Evolutionary conservation across 64 coral and sea anemone species (phyloP), one percentile per base, ranked within the genome.

Genomic region (Cladopsammia gracilis): DNA sequence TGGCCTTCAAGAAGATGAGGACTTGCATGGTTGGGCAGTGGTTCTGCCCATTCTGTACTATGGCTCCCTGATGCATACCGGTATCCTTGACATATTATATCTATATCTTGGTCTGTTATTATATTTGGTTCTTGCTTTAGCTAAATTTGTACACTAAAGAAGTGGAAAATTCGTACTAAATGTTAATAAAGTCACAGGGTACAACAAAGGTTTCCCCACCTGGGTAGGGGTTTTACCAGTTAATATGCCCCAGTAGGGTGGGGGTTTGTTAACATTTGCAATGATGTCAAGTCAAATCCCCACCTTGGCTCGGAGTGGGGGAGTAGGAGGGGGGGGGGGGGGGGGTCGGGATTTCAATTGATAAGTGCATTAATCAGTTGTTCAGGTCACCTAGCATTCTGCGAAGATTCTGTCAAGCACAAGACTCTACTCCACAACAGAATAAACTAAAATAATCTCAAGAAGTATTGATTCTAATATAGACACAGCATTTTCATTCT

Each of bases 151-250:
- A 20, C 71, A 48, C 42, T 75, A 75, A 85, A 85, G 82, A 85
- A 85, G 25, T 85, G 47, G 82, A 66, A 66, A 85, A 66, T 85
- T 85, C 13, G 62, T 43, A 85, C 82, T 65, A 85, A 85, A 66
- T 85, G 62, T 67, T 85, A 45, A 85, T 68, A 85, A 25, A 66
- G 59, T 66, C 59, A 66, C 61, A 69, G 82, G 82, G 82, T 66
- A 85, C 61, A 66, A 85, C 59, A 75, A 15, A 48, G 14, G 71
- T 75, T 75, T 75, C 44, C 71, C 71, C 82, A 85, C 82, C 60
- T 43, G 44, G 59, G 82, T 85, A 60, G 82, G 82, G 82, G 82
- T 85, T 85, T 85, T 85, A 85, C 82, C 82, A 66, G 82, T 85
- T 24, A 85, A 79, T 79, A 66, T 43, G 60, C 82, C 42, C 60